A percentile compares a stretch with the other conserved stretches of the same genome.
These are phyloP conservation scores for Kradibia gibbosae DNA, from an alignment of 1,140 invertebrate species.

Conservation along the genomic window DNA sequence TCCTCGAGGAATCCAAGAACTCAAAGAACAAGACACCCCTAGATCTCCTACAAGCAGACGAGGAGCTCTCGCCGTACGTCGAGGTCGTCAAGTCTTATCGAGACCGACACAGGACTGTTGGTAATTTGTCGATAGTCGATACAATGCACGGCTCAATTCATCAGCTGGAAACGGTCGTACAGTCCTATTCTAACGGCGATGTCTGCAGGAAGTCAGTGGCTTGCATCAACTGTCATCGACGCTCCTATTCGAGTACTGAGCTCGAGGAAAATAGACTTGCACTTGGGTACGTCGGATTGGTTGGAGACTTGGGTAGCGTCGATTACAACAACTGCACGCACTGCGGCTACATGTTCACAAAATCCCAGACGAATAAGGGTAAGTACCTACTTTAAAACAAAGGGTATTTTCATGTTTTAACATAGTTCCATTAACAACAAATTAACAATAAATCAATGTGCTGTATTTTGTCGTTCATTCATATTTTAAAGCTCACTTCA, in stretches of 20 bases:
- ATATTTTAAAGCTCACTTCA: too few species aligned
- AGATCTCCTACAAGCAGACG: conserved; percentile 71
- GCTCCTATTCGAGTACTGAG: neutral
- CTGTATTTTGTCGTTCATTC: too few species aligned
- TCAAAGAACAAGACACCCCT: conserved; percentile 78
- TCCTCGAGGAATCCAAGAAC: conserved; percentile 76
- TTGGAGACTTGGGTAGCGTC: neutral
- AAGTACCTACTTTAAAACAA: too few species aligned
- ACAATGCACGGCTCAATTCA: conserved; percentile 50
- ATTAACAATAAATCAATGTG: too few species aligned
- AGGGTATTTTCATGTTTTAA: too few species aligned
- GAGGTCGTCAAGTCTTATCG: conserved; percentile 66
- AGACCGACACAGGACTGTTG: conserved; percentile 52
- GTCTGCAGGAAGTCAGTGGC: neutral
- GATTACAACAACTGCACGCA: conserved; percentile 16
- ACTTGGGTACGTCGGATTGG: too few species aligned
- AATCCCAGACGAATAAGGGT: conserved; percentile 34
- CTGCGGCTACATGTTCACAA: conserved; percentile 8
- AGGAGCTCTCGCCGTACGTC: conserved; percentile 57
- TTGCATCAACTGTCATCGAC: conserved; percentile 13
- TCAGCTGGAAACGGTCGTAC: conserved; percentile 51
- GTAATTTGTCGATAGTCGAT: neutral
- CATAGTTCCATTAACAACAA: too few species aligned
- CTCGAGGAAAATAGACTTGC: neutral
- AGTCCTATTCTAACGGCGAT: conserved; percentile 36